Evolutionary conservation across 2,113 vertebrate species (phyloP).

Genomic region (Neotragus moschatus): DNA sequence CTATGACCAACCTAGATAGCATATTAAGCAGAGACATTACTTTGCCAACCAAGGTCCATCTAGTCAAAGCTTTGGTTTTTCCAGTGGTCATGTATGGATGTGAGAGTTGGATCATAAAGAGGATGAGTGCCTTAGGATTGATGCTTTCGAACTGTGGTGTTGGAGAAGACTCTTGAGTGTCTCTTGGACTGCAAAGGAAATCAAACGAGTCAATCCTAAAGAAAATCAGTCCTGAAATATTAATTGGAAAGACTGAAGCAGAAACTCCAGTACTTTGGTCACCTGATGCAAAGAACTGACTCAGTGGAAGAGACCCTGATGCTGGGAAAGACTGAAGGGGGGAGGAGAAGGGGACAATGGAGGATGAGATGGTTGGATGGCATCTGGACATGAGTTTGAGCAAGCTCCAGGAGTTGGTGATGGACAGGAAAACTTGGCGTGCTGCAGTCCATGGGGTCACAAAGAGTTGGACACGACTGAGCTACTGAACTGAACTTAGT

Average conservation of each 20-base stretch:
- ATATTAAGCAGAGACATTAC: not conserved
- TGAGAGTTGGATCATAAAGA: not conserved
- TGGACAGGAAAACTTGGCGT: fast-evolving
- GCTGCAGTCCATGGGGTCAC: not conserved
- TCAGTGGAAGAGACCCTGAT: not conserved
- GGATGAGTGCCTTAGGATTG: not conserved
- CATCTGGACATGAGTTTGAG: not conserved
- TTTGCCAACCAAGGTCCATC: not conserved
- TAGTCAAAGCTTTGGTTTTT: not conserved
- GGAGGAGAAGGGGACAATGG: not conserved
- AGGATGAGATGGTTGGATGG: not conserved
- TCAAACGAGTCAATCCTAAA: not conserved
- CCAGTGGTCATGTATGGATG: not conserved
- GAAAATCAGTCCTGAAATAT: not conserved
- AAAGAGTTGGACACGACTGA: not conserved
- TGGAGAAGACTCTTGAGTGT: not conserved
- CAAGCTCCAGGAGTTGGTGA: not conserved
- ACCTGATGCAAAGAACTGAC: not conserved
- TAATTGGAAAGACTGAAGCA: not conserved
- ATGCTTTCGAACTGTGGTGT: not conserved
- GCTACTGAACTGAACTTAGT: not conserved
- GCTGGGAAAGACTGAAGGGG: not conserved
- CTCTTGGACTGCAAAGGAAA: not conserved
- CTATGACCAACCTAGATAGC: not conserved
- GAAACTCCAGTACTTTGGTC: not conserved